A percentile compares a stretch with the other conserved stretches of the same genome.
These are phyloP conservation scores for Resseliella maxima DNA, from an alignment of 2,888 invertebrate genomes.

Conservation along the genomic window DNA sequence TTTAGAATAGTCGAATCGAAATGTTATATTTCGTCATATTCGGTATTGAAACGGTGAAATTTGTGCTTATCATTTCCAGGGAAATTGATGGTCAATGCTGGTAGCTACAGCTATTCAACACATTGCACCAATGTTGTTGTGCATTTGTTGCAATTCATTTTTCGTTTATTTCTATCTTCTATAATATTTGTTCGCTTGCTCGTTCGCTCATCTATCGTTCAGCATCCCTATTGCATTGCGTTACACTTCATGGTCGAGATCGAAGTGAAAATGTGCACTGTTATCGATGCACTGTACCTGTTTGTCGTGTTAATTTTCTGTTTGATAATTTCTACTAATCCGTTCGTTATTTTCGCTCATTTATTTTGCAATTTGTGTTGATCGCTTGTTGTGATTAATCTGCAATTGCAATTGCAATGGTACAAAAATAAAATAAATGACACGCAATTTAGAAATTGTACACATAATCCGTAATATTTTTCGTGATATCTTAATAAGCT, in stretches of 20 bases:
- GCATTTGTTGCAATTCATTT: conserved; percentile 26
- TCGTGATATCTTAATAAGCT: conserved; percentile 36
- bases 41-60: background rate
- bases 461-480: background rate
- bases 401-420: background rate
- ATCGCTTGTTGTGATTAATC: conserved; percentile 48
- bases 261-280: background rate
- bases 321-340: conserved; percentile 48
- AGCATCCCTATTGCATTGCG: background rate
- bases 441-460: conserved; percentile 39
- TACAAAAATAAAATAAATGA: background rate
- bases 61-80: conserved; percentile 8
- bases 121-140: background rate
- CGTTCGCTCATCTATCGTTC: too few species aligned
- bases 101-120: background rate
- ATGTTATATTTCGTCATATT: conserved; percentile 33
- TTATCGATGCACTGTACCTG: conserved; percentile 1
- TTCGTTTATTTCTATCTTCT: background rate
- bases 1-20: background rate
- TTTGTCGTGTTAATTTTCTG: conserved; percentile 36
- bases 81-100: background rate
- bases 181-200: background rate
- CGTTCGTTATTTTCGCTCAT: conserved; percentile 48
- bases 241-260: background rate
- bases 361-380: conserved; percentile 48